These are phyloP conservation scores for Euleptes europaea DNA, from an alignment of 2,113 vertebrate species.

Conservation along the genomic window DNA sequence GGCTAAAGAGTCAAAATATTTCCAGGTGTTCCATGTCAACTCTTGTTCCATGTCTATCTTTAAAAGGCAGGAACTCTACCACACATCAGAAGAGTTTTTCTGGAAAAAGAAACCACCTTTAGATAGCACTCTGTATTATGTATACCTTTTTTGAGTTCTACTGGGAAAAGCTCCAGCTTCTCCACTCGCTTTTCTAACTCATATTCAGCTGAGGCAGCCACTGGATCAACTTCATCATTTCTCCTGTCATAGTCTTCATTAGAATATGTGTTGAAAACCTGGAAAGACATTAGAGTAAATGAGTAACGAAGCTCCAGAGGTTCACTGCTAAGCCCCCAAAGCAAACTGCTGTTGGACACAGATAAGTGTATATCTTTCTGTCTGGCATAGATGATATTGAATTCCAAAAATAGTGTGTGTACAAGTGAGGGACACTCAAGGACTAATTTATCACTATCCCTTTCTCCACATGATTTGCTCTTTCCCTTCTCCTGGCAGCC, in stretches of 20 bases:
- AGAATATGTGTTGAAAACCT: conserved; percentile 98
- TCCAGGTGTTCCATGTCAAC: background rate
- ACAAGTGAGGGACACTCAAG: no score
- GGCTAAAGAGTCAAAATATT: background rate
- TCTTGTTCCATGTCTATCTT: background rate
- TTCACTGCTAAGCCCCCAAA: background rate
- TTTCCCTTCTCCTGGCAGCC: no score
- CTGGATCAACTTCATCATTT: conserved; percentile 96
- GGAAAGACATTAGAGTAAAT: conserved; percentile 39
- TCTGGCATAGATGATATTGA: background rate
- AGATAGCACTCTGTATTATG: background rate
- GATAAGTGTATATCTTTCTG: background rate
- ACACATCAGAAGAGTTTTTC: background rate
- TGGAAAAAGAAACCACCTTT: background rate
- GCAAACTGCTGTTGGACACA: background rate
- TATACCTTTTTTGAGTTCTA: conserved; percentile 95
- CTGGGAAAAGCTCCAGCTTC: conserved; percentile 96
- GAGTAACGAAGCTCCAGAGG: background rate
- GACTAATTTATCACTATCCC: no score
- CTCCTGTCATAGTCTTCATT: conserved; percentile 97
- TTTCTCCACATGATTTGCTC: no score
- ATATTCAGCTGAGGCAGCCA: conserved; percentile 96
- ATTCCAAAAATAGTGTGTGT: no score
- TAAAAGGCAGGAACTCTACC: background rate
- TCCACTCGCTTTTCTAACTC: conserved; percentile 98